Percentiles rank a stretch among this genome's conserved stretches.
These are phyloP conservation scores for Julus scandinavius DNA, from an alignment of 2,888 invertebrate genomes.

Conservation along the genomic window DNA sequence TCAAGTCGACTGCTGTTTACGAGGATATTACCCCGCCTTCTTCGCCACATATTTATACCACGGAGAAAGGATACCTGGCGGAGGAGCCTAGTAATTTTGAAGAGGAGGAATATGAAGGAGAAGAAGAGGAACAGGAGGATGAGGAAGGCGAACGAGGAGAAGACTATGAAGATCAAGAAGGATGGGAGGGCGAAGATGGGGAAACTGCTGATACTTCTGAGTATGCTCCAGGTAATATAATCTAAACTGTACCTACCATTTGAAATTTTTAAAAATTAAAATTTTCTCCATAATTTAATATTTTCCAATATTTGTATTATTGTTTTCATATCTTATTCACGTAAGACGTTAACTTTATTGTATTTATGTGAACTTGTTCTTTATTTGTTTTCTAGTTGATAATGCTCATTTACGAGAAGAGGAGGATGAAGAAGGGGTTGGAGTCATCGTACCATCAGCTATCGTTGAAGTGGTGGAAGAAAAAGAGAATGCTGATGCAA, in stretches of 20 bases:
- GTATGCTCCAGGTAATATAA: background rate
- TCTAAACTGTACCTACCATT: background rate
- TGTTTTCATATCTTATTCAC: no score
- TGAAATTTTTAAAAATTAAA: background rate
- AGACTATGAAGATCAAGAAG: conserved; percentile 29
- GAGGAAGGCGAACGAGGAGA: conserved; percentile 28
- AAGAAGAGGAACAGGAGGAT: conserved; percentile 47
- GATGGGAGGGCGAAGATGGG: background rate
- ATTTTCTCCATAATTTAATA: no score
- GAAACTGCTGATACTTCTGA: background rate
- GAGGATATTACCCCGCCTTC: conserved; percentile 47
- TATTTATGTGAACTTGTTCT: background rate
- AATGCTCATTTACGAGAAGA: background rate
- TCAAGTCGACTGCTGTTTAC: background rate
- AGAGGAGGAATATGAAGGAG: conserved; percentile 42
- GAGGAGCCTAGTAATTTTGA: background rate
- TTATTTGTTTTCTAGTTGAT: background rate
- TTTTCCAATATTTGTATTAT: no score
- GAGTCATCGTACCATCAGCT: background rate
- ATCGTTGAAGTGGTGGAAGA: background rate
- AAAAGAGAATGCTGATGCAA: background rate
- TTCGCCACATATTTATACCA: background rate
- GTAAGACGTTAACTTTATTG: no score
- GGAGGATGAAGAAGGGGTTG: background rate
- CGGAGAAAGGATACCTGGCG: background rate